Percentiles rank a stretch among this genome's conserved stretches.
Conservation (phyloP, 2,888 invertebrate species). For the Galerucella calmariensis region DNA sequence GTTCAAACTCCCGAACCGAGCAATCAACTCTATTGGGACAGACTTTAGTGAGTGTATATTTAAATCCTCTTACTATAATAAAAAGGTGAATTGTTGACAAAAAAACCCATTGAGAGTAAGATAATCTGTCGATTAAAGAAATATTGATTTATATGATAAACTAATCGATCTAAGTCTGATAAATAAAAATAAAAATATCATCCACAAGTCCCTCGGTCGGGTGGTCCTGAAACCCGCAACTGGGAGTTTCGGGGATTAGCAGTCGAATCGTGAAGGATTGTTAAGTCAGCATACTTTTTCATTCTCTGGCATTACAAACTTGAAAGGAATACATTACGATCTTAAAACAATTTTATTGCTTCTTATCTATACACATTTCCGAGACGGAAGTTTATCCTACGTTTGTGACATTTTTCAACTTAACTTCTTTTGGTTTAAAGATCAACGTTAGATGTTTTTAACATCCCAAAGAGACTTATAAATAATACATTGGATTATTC, state of each 20-base stretch:
- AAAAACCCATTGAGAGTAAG: background rate
- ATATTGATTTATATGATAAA: slow-evolving; percentile 37
- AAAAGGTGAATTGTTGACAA: background rate
- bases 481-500: too few relatives aligned
- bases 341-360: slow-evolving; percentile 55
- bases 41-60: too few relatives aligned
- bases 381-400: slow-evolving; percentile 29
- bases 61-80: too few relatives aligned
- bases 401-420: slow-evolving; percentile 49
- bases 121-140: slow-evolving; percentile 16
- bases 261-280: slow-evolving; percentile 58
- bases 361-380: slow-evolving; percentile 30
- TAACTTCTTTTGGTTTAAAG: slow-evolving; percentile 6
- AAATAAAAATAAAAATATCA: slow-evolving; percentile 24
- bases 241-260: slow-evolving; percentile 57
- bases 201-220: slow-evolving; percentile 50
- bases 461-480: background rate
- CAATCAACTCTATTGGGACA: too few relatives aligned
- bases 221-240: slow-evolving; percentile 53
- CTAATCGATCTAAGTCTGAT: slow-evolving; percentile 7
- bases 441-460: background rate
- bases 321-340: slow-evolving; percentile 54
- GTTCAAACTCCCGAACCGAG: too few relatives aligned
- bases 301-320: slow-evolving; percentile 51
- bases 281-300: slow-evolving; percentile 59